These are phyloP conservation scores for Ips typographus DNA, from an alignment of 1,140 invertebrate genomes.

Conservation along the genomic window DNA sequence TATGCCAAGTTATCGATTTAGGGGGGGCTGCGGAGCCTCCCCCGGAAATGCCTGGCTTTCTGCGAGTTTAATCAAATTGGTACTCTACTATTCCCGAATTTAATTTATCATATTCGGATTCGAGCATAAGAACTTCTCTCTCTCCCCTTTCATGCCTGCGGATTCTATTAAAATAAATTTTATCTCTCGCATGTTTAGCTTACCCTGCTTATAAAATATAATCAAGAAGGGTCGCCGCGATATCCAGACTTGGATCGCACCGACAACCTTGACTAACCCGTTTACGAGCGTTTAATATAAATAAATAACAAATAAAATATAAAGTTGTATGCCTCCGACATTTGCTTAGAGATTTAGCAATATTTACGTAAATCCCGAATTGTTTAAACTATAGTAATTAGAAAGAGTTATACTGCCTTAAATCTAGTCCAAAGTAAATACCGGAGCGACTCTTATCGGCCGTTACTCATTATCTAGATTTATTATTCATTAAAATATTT, in stretches of 20 bases:
- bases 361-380: constrained; percentile 14
- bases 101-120: constrained; percentile 25
- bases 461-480: no score
- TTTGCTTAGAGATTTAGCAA: constrained; percentile 16
- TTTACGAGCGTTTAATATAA: constrained; percentile 2
- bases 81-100: constrained; percentile 18
- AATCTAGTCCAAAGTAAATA: no score
- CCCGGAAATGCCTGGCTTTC: constrained; percentile 14
- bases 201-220: background rate
- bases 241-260: background rate
- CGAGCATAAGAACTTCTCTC: constrained; percentile 2
- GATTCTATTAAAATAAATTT: constrained; percentile 6
- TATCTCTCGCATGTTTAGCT: background rate
- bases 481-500: no score
- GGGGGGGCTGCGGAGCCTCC: background rate
- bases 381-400: constrained; percentile 18
- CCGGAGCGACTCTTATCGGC: no score
- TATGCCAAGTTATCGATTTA: constrained; percentile 38
- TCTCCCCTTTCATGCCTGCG: background rate
- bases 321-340: background rate
- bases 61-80: constrained; percentile 29
- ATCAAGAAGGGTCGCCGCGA: background rate
- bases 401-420: background rate
- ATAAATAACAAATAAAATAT: constrained; percentile 12
- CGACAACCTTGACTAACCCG: background rate